These are phyloP conservation scores for Diplodus sargus DNA, from an alignment of 2,797 vertebrate genomes.

Conservation along the genomic window DNA sequence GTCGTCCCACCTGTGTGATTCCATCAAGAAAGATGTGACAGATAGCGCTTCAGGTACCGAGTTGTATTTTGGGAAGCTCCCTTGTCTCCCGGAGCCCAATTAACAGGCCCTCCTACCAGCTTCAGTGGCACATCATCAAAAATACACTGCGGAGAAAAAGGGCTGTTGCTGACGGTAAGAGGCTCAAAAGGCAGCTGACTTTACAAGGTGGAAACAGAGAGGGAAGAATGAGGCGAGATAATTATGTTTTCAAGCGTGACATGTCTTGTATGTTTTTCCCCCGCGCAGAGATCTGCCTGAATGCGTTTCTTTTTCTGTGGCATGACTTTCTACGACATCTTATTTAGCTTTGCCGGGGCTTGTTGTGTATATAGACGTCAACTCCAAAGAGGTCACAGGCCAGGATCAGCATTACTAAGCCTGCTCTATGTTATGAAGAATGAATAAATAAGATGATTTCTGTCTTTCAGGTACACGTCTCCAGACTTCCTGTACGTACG, in stretches of 20 bases:
- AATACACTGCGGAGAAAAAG: constrained; percentile 38
- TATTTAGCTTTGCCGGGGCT: not conserved
- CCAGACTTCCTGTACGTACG: constrained; percentile 97
- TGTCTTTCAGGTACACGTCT: constrained; percentile 91
- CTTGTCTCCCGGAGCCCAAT: constrained; percentile 45
- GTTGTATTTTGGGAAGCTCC: constrained; percentile 42
- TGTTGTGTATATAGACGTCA: not conserved
- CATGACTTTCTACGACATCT: not conserved
- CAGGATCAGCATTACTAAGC: not conserved
- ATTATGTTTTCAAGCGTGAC: constrained; percentile 16
- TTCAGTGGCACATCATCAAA: constrained; percentile 45
- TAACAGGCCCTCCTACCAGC: constrained; percentile 42
- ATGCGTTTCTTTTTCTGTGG: constrained; percentile 19
- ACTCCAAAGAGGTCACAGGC: not conserved
- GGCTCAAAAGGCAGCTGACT: constrained; percentile 52
- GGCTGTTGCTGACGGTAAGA: constrained; percentile 22
- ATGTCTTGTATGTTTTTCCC: constrained; percentile 22
- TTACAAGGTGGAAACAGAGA: constrained; percentile 18
- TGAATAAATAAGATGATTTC: not conserved
- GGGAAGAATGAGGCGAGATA: constrained; percentile 10
- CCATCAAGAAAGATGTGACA: constrained; percentile 4
- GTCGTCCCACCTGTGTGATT: constrained; percentile 5
- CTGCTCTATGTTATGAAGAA: constrained; percentile 8
- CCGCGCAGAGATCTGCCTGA: constrained; percentile 15
- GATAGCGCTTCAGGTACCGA: not conserved